Conservation (phyloP, 2,113 vertebrate genomes). For the Cavia aperea region DNA sequence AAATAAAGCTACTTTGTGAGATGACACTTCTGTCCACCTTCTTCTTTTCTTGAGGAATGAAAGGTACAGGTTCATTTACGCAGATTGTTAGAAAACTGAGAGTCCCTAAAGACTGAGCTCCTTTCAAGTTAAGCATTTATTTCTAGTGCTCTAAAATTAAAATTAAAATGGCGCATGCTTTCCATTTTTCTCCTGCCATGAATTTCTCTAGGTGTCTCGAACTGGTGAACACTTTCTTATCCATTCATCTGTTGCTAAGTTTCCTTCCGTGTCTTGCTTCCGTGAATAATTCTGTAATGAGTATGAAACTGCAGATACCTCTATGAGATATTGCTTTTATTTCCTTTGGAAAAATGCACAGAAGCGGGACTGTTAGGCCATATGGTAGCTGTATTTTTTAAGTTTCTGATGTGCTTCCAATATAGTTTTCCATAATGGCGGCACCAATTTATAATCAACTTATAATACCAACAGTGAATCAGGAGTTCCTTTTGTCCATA, state of each 20-base stretch:
- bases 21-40: not conserved
- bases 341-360: not conserved
- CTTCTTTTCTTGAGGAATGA: not conserved
- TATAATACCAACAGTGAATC: too few species aligned
- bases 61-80: not conserved
- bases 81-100: not conserved
- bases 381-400: not conserved
- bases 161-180: not conserved
- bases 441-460: not conserved
- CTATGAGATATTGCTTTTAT: not conserved
- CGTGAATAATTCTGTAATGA: not conserved
- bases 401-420: not conserved
- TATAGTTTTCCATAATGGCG: not conserved
- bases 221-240: not conserved
- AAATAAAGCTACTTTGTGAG: conserved; percentile 26
- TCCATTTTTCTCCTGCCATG: not conserved
- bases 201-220: not conserved
- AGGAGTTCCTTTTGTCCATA: not conserved
- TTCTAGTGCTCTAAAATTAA: conserved; percentile 22
- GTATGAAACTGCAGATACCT: not conserved
- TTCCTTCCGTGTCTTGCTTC: not conserved
- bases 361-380: not conserved
- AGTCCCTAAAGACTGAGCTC: not conserved
- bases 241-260: not conserved
- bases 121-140: not conserved